These are phyloP conservation scores for Coracias cyanogaster DNA, from an alignment of 2,797 vertebrate genomes.

Conservation along the genomic window DNA sequence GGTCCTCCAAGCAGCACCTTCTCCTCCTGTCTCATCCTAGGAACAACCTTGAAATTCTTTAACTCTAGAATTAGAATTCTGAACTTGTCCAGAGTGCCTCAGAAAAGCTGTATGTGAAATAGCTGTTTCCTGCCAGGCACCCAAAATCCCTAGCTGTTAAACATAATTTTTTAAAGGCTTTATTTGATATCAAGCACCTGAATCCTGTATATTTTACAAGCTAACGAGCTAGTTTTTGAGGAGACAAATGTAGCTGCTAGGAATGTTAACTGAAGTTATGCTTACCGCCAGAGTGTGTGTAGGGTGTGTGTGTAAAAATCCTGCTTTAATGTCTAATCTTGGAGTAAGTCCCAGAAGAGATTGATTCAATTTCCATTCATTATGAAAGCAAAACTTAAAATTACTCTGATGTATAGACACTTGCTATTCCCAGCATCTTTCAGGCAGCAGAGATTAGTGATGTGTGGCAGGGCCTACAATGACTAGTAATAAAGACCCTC, in stretches of 20 bases:
- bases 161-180: conserved; percentile 30
- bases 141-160: neutral
- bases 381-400: conserved; percentile 30
- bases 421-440: neutral
- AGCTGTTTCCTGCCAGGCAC: neutral
- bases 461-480: neutral
- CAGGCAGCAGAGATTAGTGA: neutral
- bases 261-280: conserved; percentile 38
- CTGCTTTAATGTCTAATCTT: conserved; percentile 32
- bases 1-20: neutral
- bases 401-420: neutral
- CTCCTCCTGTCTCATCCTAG: neutral
- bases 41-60: neutral
- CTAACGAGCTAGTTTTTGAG: conserved; percentile 39
- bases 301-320: neutral
- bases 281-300: neutral
- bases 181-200: conserved; percentile 53
- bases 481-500: neutral
- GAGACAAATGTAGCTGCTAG: conserved; percentile 14
- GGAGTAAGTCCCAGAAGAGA: conserved; percentile 55
- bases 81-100: neutral
- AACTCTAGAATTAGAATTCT: conserved; percentile 43
- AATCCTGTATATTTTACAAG: conserved; percentile 42
- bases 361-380: conserved; percentile 64
- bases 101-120: neutral